Evolutionary conservation across 2,888 invertebrate genomes (phyloP), one percentile per base, ranked within the genome.

Genomic region (Lapara coniferarum): DNA sequence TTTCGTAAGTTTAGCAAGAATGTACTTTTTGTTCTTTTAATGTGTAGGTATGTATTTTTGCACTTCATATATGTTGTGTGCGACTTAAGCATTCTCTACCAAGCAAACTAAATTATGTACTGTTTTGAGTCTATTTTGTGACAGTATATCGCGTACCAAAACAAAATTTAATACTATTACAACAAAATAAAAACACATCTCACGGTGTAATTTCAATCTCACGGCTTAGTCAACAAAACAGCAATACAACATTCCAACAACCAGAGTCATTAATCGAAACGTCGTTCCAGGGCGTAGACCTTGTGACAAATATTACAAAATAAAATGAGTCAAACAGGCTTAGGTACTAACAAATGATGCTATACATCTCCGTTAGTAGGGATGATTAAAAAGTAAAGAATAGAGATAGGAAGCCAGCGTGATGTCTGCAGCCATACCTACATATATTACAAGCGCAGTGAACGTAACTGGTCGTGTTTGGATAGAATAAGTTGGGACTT

Each of bases 191-290:
- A 37, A 37, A 37, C 37, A 37, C 8, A 37, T 4, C 37, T 37
- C 37, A 37, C 5, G 12, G 25, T 56, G 13, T 13, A 56, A 56
- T 56, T 56, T 10, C 12, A 19, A 12, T 56, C 19, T 25, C 16
- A 30, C 25, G 1, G 56, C 19, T 25, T 30, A 25, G 5, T 7
- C 37, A 55, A 55, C 10, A 16, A 7, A 63, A 10, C 16, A 63
- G 59, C 46, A 12, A 46, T 10, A 63, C 49, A 19, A 49, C 63
- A 44, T 16, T 10, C 44, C 46, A 13, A 63, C 30, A 46, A 59
- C 44, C 59, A 16, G 13, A 46, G 49, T 5, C 49, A 63, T 63
- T 63, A 49, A 63, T 63, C 63, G 49, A 49, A 63, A 63, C 49
- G 19, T 46, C 7, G 63, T 49, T 63, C 49, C 46, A 19, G 63